Evolutionary conservation across 2,888 invertebrate species (phyloP).

Genomic region (Cataglyphis altisquamis): DNA sequence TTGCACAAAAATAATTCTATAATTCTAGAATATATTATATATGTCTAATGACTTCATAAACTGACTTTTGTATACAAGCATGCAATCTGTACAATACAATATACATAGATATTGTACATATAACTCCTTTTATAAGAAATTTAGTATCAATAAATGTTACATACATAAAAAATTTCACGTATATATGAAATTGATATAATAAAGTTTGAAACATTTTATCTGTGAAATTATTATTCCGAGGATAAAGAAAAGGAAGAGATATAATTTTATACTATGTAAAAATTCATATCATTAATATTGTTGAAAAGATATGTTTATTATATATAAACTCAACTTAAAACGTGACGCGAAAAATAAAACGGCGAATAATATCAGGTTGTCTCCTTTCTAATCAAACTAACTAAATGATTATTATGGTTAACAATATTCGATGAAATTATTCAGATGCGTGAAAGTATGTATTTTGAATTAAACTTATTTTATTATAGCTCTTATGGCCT

Average conservation of each 20-base stretch:
- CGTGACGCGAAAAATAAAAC: background rate
- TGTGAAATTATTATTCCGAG: conserved; percentile 17
- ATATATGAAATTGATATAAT: conserved; percentile 35
- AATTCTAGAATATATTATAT: conserved; percentile 31
- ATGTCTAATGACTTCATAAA: conserved; percentile 15
- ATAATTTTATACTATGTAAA: conserved; percentile 6
- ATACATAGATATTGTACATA: conserved; percentile 40
- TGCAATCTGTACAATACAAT: conserved; percentile 33
- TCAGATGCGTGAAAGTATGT: background rate
- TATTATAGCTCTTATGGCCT: conserved; percentile 46
- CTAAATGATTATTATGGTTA: conserved; percentile 26
- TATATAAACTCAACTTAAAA: conserved; percentile 12
- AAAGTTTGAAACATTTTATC: conserved; percentile 6
- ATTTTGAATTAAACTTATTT: conserved; percentile 46
- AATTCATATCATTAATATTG: background rate
- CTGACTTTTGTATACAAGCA: conserved; percentile 15
- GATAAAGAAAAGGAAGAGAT: background rate
- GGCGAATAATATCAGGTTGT: background rate
- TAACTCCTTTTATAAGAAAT: conserved; percentile 37
- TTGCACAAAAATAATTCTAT: conserved; percentile 40
- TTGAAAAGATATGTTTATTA: conserved; percentile 34
- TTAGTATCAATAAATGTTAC: conserved; percentile 12
- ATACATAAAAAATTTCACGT: conserved; percentile 10
- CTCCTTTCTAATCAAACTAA: conserved; percentile 32
- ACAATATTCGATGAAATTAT: conserved; percentile 40